Conservation (phyloP, 2,113 vertebrate genomes). For the Ailuropoda melanoleuca region DNA sequence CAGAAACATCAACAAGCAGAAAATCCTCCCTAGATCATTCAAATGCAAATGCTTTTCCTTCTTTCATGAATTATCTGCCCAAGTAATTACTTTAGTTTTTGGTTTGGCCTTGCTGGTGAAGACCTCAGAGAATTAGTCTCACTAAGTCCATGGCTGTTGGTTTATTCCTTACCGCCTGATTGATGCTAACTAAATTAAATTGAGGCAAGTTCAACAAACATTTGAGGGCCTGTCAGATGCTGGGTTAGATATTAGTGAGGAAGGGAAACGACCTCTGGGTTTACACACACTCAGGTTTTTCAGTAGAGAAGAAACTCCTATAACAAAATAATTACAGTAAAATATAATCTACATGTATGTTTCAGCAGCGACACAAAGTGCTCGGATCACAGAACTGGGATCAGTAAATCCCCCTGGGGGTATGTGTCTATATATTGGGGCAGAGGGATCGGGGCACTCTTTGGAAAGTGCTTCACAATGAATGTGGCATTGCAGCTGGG, state of each 20-base stretch:
- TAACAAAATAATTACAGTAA: neutral
- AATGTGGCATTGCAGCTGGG: neutral
- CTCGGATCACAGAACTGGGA: too few relatives aligned
- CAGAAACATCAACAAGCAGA: slow-evolving; percentile 74
- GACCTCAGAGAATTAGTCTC: slow-evolving; percentile 47
- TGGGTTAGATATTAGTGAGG: neutral
- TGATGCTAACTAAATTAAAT: slow-evolving; percentile 70
- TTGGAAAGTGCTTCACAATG: neutral
- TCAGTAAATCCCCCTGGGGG: neutral
- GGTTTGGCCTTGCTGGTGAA: slow-evolving; percentile 56
- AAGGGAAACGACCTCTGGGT: neutral
- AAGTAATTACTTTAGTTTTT: slow-evolving; percentile 68
- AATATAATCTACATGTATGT: neutral
- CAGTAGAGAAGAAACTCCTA: neutral
- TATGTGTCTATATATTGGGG: neutral
- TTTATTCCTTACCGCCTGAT: slow-evolving; percentile 34
- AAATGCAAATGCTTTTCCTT: slow-evolving; percentile 71
- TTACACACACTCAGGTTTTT: neutral
- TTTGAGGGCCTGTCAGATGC: neutral
- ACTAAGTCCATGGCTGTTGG: slow-evolving; percentile 6
- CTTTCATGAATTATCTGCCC: slow-evolving; percentile 61
- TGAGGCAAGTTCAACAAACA: slow-evolving; percentile 62
- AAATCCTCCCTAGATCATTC: slow-evolving; percentile 70
- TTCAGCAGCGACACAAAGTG: neutral
- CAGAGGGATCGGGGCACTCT: neutral